These are phyloP conservation scores for Pangasius macronema DNA, from an alignment of 2,797 vertebrate genomes.

Conservation along the genomic window DNA sequence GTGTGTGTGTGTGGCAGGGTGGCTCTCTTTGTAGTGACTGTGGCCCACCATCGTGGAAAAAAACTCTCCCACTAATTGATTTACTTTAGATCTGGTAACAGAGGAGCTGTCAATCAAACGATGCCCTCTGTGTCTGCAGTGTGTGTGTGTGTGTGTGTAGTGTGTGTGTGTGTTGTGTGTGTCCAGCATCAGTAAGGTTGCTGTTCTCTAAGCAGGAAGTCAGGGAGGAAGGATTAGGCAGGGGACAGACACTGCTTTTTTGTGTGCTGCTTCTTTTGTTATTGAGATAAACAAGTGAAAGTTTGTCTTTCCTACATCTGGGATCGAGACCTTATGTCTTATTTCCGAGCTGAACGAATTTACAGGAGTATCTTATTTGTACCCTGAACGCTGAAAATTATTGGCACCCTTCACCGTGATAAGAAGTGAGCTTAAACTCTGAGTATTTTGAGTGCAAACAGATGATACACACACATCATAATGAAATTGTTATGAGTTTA, in stretches of 20 bases:
- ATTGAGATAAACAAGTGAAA: constrained; percentile 36
- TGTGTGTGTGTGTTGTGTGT: constrained; percentile 24
- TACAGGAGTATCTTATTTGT: background rate
- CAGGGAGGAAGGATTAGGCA: constrained; percentile 44
- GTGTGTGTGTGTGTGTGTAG: background rate
- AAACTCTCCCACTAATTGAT: constrained; percentile 48
- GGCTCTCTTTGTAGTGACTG: constrained; percentile 43
- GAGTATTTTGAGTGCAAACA: background rate
- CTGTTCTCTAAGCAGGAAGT: constrained; percentile 46
- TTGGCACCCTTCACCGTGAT: background rate
- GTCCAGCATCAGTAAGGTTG: constrained; percentile 38
- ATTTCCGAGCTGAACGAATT: background rate
- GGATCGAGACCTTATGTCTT: background rate
- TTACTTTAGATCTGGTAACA: constrained; percentile 54
- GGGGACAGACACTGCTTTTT: constrained; percentile 19
- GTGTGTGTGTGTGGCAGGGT: constrained; percentile 34
- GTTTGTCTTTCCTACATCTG: background rate
- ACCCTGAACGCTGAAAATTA: no score
- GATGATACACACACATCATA: no score
- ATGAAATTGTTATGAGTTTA: no score
- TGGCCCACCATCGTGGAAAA: constrained; percentile 52
- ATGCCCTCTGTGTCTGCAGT: constrained; percentile 18
- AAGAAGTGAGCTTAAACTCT: no score
- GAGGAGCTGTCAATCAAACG: constrained; percentile 53
- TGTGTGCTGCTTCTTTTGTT: constrained; percentile 26